Conservation (phyloP, 2,888 invertebrate genomes). For the Caenorhabditis sp. region DNA sequence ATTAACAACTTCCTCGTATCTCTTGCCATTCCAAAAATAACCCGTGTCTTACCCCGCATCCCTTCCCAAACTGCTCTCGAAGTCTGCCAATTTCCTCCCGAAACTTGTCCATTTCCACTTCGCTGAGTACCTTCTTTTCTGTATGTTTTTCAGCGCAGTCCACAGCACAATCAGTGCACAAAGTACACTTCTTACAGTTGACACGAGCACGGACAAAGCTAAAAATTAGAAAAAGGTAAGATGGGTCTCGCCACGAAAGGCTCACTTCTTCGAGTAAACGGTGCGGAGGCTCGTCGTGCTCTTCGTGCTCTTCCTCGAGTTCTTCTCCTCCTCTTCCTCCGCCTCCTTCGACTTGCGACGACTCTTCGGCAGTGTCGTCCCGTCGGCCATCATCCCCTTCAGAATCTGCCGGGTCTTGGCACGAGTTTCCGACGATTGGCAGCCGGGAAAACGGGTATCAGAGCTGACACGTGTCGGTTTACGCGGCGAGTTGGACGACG, state of each 20-base stretch:
- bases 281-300: conserved; percentile 16
- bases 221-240: neutral
- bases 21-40: no score
- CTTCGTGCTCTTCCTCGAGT: neutral
- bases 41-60: neutral
- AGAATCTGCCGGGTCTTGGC: conserved; percentile 1
- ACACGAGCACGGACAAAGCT: neutral
- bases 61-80: neutral
- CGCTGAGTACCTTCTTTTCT: neutral
- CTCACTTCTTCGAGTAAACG: conserved; percentile 32
- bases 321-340: neutral
- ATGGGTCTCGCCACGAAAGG: neutral
- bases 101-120: neutral
- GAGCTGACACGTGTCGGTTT: conserved; percentile 35
- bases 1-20: no score
- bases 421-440: conserved; percentile 33
- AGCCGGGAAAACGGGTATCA: conserved; percentile 32
- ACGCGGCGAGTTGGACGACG: neutral
- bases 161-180: neutral
- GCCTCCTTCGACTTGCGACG: conserved; percentile 2
- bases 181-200: neutral
- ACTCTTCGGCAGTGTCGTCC: no score
- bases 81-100: neutral
- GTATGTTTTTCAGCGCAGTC: neutral
- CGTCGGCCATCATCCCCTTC: conserved; percentile 7